Base-by-base conservation (phyloP, 2,888 invertebrate genomes). In the Lysandra coridon region DNA sequence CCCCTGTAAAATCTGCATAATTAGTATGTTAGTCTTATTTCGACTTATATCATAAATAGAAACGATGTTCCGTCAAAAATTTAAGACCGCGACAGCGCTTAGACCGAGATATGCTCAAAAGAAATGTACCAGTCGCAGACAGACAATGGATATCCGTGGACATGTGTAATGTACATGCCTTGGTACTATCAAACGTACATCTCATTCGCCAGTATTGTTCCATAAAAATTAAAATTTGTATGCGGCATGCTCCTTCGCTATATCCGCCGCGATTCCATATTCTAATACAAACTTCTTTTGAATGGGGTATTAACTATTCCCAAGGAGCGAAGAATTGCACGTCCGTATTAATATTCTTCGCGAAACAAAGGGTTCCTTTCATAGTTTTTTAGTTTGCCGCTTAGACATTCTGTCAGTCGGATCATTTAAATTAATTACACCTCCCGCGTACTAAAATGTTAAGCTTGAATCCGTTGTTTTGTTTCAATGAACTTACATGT, bases 381-480 rank as follows among this genome's bases (percentile, higher is more conserved):
- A 87, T 88, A 87, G 86, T 87, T 86, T 89, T 89, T 88, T 87
- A 85, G 85, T 83, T 88, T 91, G 86, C 89, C 89, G 87, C 85
- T 92, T 90, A 91, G 90, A 90, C 89, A 90, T 91, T 90, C 89
- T 88, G 93, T 90, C 92, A 91, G 90, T 91, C 89, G 89, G 89
- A 92, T 92, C 92, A 92, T 93, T 92, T 91, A 91, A 90, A 92
- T 93, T 92, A 92, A 92, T 91, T 88, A 90, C 90, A 92, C 75
- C 53, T 75, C 30, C 75, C 53, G 53, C 75, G 30, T 44, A 30
- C 53, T 53, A 23, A 44, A 75, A 49, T 75, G 44, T 49, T 75
- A 75, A 75, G 86, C 62, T 62, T 6, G 23, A 62, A 62, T 62
- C 62, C 62, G n/a, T 62, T 10, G 23, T 23, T 62, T n/a, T 62